Conservation (phyloP, 2,888 invertebrate genomes). For the Stramonita haemastoma region DNA sequence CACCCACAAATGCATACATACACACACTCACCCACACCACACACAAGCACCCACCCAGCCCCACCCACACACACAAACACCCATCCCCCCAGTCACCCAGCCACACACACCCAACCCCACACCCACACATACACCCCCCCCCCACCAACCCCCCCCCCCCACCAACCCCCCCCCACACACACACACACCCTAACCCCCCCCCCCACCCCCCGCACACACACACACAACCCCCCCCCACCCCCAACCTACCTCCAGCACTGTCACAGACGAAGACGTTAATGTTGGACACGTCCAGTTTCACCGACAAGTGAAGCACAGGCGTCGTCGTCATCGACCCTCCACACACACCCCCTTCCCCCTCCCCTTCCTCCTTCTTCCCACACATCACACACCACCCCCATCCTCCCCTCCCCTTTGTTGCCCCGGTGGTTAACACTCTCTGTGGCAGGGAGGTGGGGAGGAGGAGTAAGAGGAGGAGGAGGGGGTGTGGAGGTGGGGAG, state of each 20-base stretch:
- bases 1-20: too few relatives aligned
- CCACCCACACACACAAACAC: background rate
- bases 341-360: background rate
- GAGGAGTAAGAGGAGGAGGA: too few relatives aligned
- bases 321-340: too few relatives aligned
- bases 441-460: too few relatives aligned
- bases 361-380: background rate
- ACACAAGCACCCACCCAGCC: background rate
- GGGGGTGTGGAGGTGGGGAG: too few relatives aligned
- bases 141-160: too few relatives aligned
- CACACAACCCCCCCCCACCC: background rate
- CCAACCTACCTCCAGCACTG: conserved; percentile 65
- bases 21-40: background rate
- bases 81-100: too few relatives aligned
- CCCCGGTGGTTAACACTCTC: background rate
- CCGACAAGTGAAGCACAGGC: conserved; percentile 9
- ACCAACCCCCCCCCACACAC: background rate
- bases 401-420: too few relatives aligned
- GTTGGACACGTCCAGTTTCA: conserved; percentile 62
- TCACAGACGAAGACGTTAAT: conserved; percentile 67
- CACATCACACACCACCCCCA: background rate
- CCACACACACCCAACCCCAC: too few relatives aligned
- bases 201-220: too few relatives aligned
- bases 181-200: too few relatives aligned
- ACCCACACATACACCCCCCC: too few relatives aligned